Conservation (phyloP, 30 jellyfish, hydroid and myxozoan genomes). For the Hydra vulgaris region DNA sequence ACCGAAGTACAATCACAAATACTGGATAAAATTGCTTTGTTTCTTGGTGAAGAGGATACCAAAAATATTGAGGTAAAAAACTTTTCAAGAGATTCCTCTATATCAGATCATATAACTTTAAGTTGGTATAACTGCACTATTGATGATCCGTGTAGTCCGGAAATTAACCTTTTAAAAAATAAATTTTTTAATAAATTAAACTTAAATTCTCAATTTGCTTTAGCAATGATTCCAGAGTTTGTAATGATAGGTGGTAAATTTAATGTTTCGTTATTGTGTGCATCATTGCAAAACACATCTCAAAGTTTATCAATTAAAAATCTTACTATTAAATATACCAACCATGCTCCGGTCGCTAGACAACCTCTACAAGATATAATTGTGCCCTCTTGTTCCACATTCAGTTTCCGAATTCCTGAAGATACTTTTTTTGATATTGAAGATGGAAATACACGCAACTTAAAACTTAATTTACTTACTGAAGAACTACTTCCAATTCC, state of each 20-base stretch:
- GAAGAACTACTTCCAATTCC: constrained; percentile 1
- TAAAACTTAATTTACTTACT: constrained; percentile 3
- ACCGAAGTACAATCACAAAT: constrained; percentile 12
- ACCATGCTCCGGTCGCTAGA: constrained; percentile 35
- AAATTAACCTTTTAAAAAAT: neutral
- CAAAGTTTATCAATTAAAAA: neutral
- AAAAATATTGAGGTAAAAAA: neutral
- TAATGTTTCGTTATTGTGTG: constrained; percentile 1
- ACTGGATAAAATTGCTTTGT: constrained; percentile 2
- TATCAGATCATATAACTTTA: constrained; percentile 17
- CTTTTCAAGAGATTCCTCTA: neutral
- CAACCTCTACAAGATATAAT: neutral
- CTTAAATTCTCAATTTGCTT: constrained; percentile 42
- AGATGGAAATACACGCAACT: constrained; percentile 31
- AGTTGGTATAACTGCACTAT: constrained; percentile 57
- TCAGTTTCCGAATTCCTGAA: constrained; percentile 28
- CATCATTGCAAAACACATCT: neutral
- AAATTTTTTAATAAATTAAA: neutral
- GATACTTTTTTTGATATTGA: constrained; percentile 30
- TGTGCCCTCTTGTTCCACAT: constrained; percentile 20
- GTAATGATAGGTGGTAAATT: constrained; percentile 45
- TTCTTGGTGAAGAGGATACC: constrained; percentile 9
- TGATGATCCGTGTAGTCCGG: constrained; percentile 7
- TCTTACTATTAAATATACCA: neutral
- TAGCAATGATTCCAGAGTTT: constrained; percentile 85